Conservation (phyloP, 2,797 vertebrate species). For the Pangasius macronema region DNA sequence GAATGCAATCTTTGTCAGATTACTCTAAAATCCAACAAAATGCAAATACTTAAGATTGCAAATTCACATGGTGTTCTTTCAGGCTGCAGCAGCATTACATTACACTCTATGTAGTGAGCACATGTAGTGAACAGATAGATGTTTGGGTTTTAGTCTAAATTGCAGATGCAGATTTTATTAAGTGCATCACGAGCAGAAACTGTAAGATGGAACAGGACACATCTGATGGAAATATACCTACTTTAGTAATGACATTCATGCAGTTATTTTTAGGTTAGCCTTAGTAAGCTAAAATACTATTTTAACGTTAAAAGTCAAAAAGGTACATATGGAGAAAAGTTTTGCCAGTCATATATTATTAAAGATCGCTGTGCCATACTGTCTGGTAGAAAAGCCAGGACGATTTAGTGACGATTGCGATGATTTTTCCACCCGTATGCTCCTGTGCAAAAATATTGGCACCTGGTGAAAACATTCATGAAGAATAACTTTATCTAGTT, state of each 20-base stretch:
- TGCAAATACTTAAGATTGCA: background rate
- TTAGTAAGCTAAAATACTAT: too few species aligned
- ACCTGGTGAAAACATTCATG: background rate
- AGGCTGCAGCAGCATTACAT: background rate
- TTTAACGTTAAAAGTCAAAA: too few species aligned
- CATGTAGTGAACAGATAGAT: background rate
- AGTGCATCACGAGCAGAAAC: background rate
- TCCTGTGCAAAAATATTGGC: background rate
- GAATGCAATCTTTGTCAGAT: background rate
- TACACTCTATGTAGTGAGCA: background rate
- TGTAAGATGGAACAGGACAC: background rate
- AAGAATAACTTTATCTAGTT: constrained; percentile 1
- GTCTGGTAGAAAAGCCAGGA: background rate
- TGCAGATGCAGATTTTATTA: background rate
- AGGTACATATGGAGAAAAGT: background rate
- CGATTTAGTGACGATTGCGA: background rate
- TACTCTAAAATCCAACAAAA: background rate
- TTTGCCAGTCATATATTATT: background rate
- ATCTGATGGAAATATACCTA: too few species aligned
- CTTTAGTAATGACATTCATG: too few species aligned
- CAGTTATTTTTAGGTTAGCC: too few species aligned
- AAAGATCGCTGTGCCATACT: background rate
- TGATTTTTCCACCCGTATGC: background rate
- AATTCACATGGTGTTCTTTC: background rate
- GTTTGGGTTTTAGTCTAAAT: background rate